phyloP scores from a whole-genome alignment of 2,888 invertebrate genomes.

The Thymelicus lineola region DNA sequence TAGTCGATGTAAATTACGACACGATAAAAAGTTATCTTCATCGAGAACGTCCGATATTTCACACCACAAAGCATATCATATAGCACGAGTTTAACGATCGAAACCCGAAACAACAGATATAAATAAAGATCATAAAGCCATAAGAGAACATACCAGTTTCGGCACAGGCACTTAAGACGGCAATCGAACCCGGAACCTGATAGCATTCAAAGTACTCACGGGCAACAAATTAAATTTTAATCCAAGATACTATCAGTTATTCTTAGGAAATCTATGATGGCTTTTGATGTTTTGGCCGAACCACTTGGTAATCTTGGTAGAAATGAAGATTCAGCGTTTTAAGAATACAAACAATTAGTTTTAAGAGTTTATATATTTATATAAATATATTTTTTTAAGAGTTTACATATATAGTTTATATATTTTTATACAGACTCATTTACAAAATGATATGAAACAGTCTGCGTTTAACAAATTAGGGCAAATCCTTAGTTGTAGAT shows the following conservation, averaged over 20 bases:
- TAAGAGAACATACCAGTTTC: slow-evolving; percentile 42
- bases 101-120: slow-evolving; percentile 38
- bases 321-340: background rate
- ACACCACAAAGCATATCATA: background rate
- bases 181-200: slow-evolving; percentile 49
- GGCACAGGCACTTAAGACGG: slow-evolving; percentile 45
- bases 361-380: too few relatives aligned
- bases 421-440: too few relatives aligned
- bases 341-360: too few relatives aligned
- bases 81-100: slow-evolving; percentile 1
- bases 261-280: slow-evolving; percentile 16
- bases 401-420: too few relatives aligned
- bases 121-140: slow-evolving; percentile 45
- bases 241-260: slow-evolving; percentile 29
- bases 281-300: slow-evolving; percentile 3
- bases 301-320: background rate
- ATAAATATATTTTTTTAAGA: too few relatives aligned
- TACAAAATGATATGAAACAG: too few relatives aligned
- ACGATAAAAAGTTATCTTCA: slow-evolving; percentile 3
- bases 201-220: slow-evolving; percentile 31
- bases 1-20: background rate
- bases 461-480: too few relatives aligned
- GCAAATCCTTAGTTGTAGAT: too few relatives aligned
- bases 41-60: slow-evolving; percentile 4
- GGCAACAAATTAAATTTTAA: slow-evolving; percentile 29